Conservation (phyloP, 1,140 invertebrate genomes). For the Drosophila kikkawai region DNA sequence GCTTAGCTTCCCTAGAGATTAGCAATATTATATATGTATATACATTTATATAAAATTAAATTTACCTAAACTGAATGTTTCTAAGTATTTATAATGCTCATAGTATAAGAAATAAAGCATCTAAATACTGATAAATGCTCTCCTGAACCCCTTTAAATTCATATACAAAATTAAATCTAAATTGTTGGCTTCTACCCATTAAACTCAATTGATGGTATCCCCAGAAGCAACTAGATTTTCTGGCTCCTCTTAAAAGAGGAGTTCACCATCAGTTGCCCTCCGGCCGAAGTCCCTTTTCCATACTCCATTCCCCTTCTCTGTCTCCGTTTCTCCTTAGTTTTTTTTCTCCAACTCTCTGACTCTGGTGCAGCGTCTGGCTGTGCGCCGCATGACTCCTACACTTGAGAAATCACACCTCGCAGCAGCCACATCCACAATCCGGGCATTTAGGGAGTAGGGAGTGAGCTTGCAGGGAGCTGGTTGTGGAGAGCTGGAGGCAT, state of each 20-base stretch:
- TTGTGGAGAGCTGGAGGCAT: conserved; percentile 26
- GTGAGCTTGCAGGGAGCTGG: conserved; percentile 8
- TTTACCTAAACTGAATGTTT: no score
- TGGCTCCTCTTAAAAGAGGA: conserved; percentile 29
- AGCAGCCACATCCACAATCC: conserved; percentile 37
- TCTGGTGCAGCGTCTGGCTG: conserved; percentile 60
- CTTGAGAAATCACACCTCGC: conserved; percentile 79
- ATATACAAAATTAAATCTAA: conserved; percentile 27
- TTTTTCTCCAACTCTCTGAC: conserved; percentile 16
- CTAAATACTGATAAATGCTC: background rate
- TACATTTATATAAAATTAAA: no score
- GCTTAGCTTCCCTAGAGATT: background rate
- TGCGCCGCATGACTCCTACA: conserved; percentile 76
- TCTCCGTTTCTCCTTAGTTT: background rate
- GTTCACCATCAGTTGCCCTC: conserved; percentile 22
- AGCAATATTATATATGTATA: background rate
- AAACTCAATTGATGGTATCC: conserved; percentile 43
- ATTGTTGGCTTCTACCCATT: conserved; percentile 20
- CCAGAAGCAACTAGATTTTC: conserved; percentile 35
- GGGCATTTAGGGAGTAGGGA: conserved; percentile 32
- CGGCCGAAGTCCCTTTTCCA: conserved; percentile 18
- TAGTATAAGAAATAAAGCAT: background rate
- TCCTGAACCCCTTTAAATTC: background rate
- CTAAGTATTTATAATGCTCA: background rate
- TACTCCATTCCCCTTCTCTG: background rate